Percentiles rank a stretch among this genome's conserved stretches.
Evolutionary conservation across 1,140 invertebrate species (phyloP).

Genomic region (Drosophila lini): DNA sequence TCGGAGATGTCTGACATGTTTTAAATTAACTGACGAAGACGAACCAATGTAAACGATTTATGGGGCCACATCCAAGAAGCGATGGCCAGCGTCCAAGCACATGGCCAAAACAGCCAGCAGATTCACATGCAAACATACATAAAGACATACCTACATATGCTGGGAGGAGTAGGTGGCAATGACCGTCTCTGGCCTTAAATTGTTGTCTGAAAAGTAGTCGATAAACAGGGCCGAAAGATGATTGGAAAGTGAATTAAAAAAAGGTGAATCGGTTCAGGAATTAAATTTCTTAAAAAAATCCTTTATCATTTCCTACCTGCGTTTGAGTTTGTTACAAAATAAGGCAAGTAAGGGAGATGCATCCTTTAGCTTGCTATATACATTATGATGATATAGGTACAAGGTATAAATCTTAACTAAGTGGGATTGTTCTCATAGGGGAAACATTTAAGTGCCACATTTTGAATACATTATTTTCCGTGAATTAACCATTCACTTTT

Average conservation of each 20-base stretch:
- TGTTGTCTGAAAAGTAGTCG: constrained; percentile 26
- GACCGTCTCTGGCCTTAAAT: constrained; percentile 45
- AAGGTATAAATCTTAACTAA: too few relatives aligned
- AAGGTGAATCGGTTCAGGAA: not conserved
- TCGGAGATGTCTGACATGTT: constrained; percentile 82
- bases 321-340: not conserved
- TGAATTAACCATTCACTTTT: not conserved
- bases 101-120: constrained; percentile 30
- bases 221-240: not conserved
- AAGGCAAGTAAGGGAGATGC: too few relatives aligned
- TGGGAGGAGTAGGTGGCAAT: constrained; percentile 23
- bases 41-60: constrained; percentile 78
- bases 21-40: constrained; percentile 83
- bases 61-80: constrained; percentile 73
- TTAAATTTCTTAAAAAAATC: not conserved
- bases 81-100: constrained; percentile 26
- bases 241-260: not conserved
- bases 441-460: not conserved
- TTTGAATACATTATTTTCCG: not conserved
- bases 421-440: too few relatives aligned
- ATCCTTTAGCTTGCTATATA: not conserved
- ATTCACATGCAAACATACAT: constrained; percentile 1
- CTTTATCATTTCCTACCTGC: too few relatives aligned
- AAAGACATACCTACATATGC: constrained; percentile 1
- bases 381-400: too few relatives aligned